Percentiles rank a stretch among this genome's conserved stretches.
These are phyloP conservation scores for Erannis defoliaria DNA, from an alignment of 2,888 invertebrate genomes.

Conservation along the genomic window DNA sequence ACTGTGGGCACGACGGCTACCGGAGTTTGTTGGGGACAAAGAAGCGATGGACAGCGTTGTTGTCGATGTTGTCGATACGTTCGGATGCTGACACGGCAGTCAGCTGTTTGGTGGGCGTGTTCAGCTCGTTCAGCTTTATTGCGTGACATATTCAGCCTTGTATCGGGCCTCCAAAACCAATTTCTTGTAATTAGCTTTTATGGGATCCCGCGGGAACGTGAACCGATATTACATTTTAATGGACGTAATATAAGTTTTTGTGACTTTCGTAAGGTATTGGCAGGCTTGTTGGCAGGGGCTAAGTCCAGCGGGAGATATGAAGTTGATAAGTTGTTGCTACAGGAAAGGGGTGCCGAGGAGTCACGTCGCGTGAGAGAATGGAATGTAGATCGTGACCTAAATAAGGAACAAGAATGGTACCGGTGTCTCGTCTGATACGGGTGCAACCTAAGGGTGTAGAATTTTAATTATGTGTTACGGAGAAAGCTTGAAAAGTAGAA, in stretches of 20 bases:
- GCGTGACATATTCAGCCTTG: constrained; percentile 64
- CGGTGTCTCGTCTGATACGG: constrained; percentile 12
- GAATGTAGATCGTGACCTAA: constrained; percentile 48
- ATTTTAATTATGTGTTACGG: constrained; percentile 8
- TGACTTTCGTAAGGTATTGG: constrained; percentile 27
- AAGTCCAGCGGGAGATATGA: constrained; percentile 19
- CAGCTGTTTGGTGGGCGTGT: constrained; percentile 60
- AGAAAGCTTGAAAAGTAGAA: neutral
- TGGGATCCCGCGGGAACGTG: constrained; percentile 32
- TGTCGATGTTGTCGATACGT: constrained; percentile 43
- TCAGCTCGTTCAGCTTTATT: constrained; percentile 66
- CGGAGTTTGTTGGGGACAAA: constrained; percentile 17
- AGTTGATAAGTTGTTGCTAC: constrained; percentile 30
- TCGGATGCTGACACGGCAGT: constrained; percentile 39
- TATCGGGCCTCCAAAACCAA: constrained; percentile 40
- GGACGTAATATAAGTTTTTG: constrained; percentile 30
- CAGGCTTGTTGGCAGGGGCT: constrained; percentile 10
- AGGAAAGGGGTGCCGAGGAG: constrained; percentile 22
- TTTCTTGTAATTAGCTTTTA: constrained; percentile 44
- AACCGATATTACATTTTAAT: constrained; percentile 31
- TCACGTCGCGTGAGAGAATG: constrained; percentile 35
- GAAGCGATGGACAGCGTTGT: constrained; percentile 46
- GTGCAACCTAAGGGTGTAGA: constrained; percentile 2
- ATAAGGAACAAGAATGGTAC: constrained; percentile 37
- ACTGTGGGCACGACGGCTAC: constrained; percentile 7